A percentile compares a stretch with the other conserved stretches of the same genome.
These are phyloP conservation scores for Melikaiella ostensackeni DNA, from an alignment of 2,888 invertebrate genomes.

Conservation along the genomic window DNA sequence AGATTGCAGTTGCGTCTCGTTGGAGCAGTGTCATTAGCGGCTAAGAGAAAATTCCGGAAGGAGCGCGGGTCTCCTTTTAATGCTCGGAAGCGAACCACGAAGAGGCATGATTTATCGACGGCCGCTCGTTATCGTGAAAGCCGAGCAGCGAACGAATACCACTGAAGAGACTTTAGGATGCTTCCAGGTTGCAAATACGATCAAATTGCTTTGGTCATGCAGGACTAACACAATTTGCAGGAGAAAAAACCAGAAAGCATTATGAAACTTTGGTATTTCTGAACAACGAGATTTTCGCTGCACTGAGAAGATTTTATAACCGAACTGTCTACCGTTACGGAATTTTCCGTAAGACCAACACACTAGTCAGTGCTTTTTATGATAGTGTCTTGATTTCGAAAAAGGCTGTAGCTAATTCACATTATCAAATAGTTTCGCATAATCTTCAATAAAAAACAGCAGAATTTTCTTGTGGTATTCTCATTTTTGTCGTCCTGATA, in stretches of 20 bases:
- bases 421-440: too few species aligned
- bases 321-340: too few species aligned
- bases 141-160: constrained; percentile 48
- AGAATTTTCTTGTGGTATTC: too few species aligned
- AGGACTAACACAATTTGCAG: background rate
- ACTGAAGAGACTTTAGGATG: constrained; percentile 19
- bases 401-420: too few species aligned
- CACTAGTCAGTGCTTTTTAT: too few species aligned
- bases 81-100: constrained; percentile 63
- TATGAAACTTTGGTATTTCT: background rate
- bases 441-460: too few species aligned
- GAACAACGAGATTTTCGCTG: too few species aligned
- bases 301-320: too few species aligned
- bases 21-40: constrained; percentile 56
- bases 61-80: constrained; percentile 49
- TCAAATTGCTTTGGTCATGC: background rate
- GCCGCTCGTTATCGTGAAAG: constrained; percentile 73
- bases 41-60: constrained; percentile 48
- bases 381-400: too few species aligned
- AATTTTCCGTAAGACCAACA: too few species aligned
- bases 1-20: constrained; percentile 1
- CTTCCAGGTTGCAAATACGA: constrained; percentile 4
- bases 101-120: constrained; percentile 71
- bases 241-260: background rate
- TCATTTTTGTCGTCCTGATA: too few species aligned